A percentile compares a stretch with the other conserved stretches of the same genome.
Conservation (phyloP, 2,797 vertebrate species). For the Peromyscus melanophrys region DNA sequence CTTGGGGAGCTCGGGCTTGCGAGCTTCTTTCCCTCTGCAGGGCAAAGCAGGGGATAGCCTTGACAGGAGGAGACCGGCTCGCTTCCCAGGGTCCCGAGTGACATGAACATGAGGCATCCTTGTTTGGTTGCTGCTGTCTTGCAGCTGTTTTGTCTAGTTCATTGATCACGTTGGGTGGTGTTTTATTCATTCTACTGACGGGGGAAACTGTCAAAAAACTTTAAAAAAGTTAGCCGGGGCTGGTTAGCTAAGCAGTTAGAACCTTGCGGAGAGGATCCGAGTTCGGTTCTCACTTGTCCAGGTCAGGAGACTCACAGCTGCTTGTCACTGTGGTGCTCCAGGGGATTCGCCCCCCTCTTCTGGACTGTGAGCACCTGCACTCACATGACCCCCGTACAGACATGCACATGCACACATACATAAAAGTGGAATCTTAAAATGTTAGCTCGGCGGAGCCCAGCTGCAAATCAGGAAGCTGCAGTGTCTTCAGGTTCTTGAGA, state of each 20-base stretch:
- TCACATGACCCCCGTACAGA: not conserved
- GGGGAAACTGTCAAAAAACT: not conserved
- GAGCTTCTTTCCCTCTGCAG: slow-evolving; percentile 11
- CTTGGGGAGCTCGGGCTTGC: not conserved
- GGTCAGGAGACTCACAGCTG: not conserved
- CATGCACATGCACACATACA: not conserved
- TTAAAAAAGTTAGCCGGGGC: not conserved
- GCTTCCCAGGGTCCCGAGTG: not conserved
- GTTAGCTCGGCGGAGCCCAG: not conserved
- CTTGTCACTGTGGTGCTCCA: not conserved
- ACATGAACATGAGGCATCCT: not conserved
- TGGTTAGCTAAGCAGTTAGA: not conserved
- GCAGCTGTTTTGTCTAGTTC: not conserved
- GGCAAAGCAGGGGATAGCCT: not conserved
- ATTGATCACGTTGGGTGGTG: not conserved
- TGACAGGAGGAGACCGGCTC: not conserved
- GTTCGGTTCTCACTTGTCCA: not conserved
- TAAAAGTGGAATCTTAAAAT: not conserved
- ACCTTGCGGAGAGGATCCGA: not conserved
- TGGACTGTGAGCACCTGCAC: not conserved
- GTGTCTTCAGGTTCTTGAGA: not conserved
- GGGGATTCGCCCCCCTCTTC: not conserved
- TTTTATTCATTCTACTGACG: not conserved
- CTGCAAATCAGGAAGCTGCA: not conserved
- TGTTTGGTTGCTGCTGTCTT: not conserved